phyloP scores from a whole-genome alignment of 1,140 invertebrate genomes.

The Drosophila varians region DNA sequence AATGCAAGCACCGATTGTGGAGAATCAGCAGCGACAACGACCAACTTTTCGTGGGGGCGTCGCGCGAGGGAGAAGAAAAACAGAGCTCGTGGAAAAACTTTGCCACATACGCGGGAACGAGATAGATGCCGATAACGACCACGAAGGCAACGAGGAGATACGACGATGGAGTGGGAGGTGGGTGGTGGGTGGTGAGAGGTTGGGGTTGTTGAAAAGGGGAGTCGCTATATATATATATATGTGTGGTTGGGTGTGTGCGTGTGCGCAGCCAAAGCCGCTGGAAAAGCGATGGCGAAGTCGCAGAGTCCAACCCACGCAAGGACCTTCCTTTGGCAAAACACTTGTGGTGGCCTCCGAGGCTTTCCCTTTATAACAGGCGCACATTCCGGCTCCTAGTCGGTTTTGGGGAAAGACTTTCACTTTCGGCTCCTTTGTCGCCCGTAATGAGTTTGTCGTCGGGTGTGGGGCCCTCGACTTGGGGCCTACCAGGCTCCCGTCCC shows the following conservation, averaged over 20 bases:
- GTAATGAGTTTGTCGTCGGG: conserved; percentile 55
- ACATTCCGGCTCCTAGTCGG: conserved; percentile 29
- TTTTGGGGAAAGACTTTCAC: conserved; percentile 61
- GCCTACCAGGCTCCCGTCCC: not conserved
- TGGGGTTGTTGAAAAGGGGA: conserved; percentile 20
- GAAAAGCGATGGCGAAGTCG: conserved; percentile 19
- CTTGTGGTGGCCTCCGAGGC: conserved; percentile 57
- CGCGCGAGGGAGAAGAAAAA: conserved; percentile 59
- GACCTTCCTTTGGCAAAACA: conserved; percentile 26
- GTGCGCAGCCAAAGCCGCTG: conserved; percentile 49
- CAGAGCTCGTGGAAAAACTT: conserved; percentile 70
- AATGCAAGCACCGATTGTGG: conserved; percentile 23
- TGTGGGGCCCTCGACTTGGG: not conserved
- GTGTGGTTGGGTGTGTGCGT: conserved; percentile 22
- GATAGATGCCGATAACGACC: conserved; percentile 65
- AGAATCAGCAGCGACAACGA: conserved; percentile 53
- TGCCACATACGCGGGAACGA: conserved; percentile 65
- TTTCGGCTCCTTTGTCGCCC: conserved; percentile 51
- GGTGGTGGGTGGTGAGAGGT: not conserved
- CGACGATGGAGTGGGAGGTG: conserved; percentile 1
- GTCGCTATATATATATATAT: not conserved
- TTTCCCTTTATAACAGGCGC: conserved; percentile 21
- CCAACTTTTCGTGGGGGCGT: conserved; percentile 69
- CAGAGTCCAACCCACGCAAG: conserved; percentile 6
- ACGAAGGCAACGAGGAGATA: conserved; percentile 39